Evolutionary conservation across 1,140 invertebrate species (phyloP).

Genomic region (Calephelis nemesis): DNA sequence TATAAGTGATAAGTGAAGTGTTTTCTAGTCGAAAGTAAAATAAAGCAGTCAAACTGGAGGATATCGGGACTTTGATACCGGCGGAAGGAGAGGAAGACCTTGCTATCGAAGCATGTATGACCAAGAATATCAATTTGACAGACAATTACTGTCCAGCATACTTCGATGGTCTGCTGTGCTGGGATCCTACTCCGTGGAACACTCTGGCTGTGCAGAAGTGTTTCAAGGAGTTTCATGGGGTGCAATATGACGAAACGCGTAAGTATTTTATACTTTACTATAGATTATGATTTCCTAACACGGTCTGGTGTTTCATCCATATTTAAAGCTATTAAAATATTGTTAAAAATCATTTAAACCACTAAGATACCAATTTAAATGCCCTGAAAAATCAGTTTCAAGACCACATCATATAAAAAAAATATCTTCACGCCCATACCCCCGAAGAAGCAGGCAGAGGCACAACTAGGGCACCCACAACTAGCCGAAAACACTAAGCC

Average conservation of each 20-base stretch:
- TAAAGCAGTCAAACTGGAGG: constrained; percentile 65
- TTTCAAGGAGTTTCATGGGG: constrained; percentile 87
- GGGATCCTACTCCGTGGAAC: constrained; percentile 85
- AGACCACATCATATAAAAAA: no score
- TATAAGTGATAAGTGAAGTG: constrained; percentile 41
- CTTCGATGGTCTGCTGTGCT: constrained; percentile 88
- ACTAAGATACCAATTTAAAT: no score
- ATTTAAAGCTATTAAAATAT: no score
- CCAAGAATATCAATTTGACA: constrained; percentile 50
- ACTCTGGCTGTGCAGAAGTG: constrained; percentile 84
- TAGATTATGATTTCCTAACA: no score
- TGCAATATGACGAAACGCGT: constrained; percentile 87
- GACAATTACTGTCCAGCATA: constrained; percentile 78
- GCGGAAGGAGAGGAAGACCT: constrained; percentile 54
- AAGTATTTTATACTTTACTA: constrained; percentile 51
- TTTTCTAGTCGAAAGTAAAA: constrained; percentile 40
- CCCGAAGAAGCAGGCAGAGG: no score
- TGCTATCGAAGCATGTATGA: constrained; percentile 57
- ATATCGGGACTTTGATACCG: constrained; percentile 61
- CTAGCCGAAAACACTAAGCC: no score
- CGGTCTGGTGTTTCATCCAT: no score
- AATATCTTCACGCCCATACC: no score
- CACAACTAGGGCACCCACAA: no score
- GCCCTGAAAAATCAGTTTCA: no score
- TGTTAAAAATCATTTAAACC: no score